These are phyloP conservation scores for Galleria mellonella DNA, from an alignment of 1,140 invertebrate species.

Conservation along the genomic window DNA sequence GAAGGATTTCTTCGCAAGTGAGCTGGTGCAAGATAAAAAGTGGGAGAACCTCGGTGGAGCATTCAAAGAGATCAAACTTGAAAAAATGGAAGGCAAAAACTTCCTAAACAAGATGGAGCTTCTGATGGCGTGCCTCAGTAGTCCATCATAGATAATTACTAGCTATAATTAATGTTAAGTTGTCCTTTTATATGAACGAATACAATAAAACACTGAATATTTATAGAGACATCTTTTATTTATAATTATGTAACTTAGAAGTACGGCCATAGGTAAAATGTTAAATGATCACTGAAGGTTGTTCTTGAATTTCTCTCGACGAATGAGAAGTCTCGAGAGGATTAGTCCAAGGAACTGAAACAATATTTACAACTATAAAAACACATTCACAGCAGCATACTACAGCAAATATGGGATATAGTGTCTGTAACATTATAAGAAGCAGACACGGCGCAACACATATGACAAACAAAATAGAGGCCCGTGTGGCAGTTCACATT, in stretches of 20 bases:
- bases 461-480: too few species aligned
- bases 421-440: too few species aligned
- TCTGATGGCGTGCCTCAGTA: slow-evolving; percentile 91
- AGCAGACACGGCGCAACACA: too few species aligned
- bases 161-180: not conserved
- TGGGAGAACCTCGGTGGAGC: slow-evolving; percentile 94
- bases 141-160: slow-evolving; percentile 49
- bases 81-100: slow-evolving; percentile 97
- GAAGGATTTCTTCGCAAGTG: slow-evolving; percentile 90
- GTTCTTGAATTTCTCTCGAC: slow-evolving; percentile 47
- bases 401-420: too few species aligned
- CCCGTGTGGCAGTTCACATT: too few species aligned
- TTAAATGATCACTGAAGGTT: slow-evolving; percentile 69
- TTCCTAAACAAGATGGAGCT: slow-evolving; percentile 98
- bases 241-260: slow-evolving; percentile 66
- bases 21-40: slow-evolving; percentile 89
- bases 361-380: slow-evolving; percentile 10
- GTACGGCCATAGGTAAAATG: slow-evolving; percentile 65
- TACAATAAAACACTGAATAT: slow-evolving; percentile 26
- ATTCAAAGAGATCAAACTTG: slow-evolving; percentile 93
- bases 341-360: slow-evolving; percentile 48
- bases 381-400: too few species aligned
- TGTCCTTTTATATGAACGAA: slow-evolving; percentile 14
- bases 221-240: slow-evolving; percentile 46
- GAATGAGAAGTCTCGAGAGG: slow-evolving; percentile 34